Evolutionary conservation across 2,113 vertebrate genomes (phyloP).

Genomic region (Xenus cinereus): DNA sequence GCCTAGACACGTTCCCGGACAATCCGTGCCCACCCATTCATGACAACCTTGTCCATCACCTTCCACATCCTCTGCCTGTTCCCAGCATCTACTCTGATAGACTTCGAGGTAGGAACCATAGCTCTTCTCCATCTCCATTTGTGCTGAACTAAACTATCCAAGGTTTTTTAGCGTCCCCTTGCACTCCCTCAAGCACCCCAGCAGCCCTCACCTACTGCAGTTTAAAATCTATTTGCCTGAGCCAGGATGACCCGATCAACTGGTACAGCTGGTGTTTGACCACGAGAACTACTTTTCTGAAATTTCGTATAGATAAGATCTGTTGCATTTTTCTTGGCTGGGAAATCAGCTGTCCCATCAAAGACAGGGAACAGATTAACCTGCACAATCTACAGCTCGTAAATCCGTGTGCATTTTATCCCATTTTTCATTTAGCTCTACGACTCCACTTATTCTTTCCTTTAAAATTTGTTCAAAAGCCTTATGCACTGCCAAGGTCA

Average conservation of each 20-base stretch:
- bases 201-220: neutral
- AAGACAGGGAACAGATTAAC: constrained; percentile 42
- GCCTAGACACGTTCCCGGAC: neutral
- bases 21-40: neutral
- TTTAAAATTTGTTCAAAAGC: constrained; percentile 63
- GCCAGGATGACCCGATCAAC: neutral
- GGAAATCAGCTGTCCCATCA: constrained; percentile 28
- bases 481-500: constrained; percentile 36
- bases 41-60: neutral
- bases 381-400: constrained; percentile 10
- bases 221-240: neutral
- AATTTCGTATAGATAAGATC: neutral
- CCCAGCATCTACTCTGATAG: neutral
- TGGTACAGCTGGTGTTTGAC: neutral
- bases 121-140: neutral
- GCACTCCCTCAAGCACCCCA: neutral
- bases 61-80: neutral
- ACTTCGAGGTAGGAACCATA: neutral
- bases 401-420: constrained; percentile 34
- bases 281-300: neutral
- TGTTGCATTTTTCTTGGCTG: neutral
- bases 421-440: constrained; percentile 45
- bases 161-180: neutral
- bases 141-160: neutral
- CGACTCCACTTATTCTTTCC: neutral